Evolutionary conservation across 2,113 vertebrate species (phyloP), one percentile per base, ranked within the genome.

Genomic region (Notothenia rossii): DNA sequence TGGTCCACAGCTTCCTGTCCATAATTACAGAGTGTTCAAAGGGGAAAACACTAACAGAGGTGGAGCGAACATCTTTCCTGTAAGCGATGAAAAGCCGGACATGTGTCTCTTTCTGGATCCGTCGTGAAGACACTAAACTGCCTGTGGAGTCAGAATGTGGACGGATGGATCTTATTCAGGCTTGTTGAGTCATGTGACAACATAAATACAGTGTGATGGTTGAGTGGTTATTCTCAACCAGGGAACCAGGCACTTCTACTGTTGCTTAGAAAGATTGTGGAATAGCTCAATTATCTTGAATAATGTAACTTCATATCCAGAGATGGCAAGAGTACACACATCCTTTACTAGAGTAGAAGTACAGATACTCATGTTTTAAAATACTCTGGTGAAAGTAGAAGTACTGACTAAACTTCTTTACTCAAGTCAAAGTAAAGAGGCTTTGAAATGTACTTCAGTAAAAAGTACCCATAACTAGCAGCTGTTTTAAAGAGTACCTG

Each of bases 1-100:
- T 77, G 72, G 81, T 89, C 83, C 76, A 60, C 76, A 79, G 84
- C 75, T 93, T 93, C 88, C 84, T 90, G 82, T 85, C 81, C 75
- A 86, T 91, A 89, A 92, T 92, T 92, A 90, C 82, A 88, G 82
- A 70, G 40, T 79, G 85, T 66, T 74, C 56, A 75, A 72, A 76
- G 54, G 65, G 48, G 74, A 85, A 65, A 65, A 80, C 70, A 79
- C 65, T 55, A 79, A 83, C 49, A 70, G 68, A 79, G 76, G 79
- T 85, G 60, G 72, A 48, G 53, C 14, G 43, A 56, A n/a, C 58
- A 78, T 69, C 55, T 58, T 67, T 86, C 62, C 67, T 60, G 56
- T 62, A 61, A 36, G 56, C 11, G 74, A 87, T 46, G 51, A 77
- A 43, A 76, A 60, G 61, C 56, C 68, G 61, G 59, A 69, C 45